These are phyloP conservation scores for Drosophila persimilis DNA, from an alignment of 1,140 invertebrate genomes.

Conservation along the genomic window DNA sequence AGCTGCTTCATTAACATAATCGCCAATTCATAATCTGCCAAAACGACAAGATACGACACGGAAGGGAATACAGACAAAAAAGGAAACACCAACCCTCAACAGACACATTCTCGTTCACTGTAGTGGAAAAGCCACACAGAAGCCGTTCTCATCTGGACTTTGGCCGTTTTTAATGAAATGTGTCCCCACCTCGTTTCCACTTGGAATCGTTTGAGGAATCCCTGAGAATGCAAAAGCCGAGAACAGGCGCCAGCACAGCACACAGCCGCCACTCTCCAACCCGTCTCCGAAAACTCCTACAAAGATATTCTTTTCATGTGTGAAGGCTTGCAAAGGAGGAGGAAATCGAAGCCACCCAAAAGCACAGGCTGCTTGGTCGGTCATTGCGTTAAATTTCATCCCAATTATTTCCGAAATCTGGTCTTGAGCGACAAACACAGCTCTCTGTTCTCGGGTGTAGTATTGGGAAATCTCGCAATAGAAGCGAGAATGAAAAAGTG, in stretches of 20 bases:
- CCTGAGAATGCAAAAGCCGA: not conserved
- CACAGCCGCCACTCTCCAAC: not conserved
- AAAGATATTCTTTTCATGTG: not conserved
- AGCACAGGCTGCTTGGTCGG: slow-evolving; percentile 16
- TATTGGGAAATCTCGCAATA: not conserved
- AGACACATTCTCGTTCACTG: not conserved
- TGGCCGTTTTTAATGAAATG: slow-evolving; percentile 29
- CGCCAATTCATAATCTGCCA: slow-evolving; percentile 75
- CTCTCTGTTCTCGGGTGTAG: not conserved
- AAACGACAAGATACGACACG: too few species aligned
- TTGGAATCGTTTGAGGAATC: not conserved
- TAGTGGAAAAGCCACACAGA: not conserved
- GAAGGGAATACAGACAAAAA: slow-evolving; percentile 24
- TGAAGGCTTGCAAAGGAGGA: not conserved
- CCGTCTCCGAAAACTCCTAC: not conserved
- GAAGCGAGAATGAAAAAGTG: too few species aligned
- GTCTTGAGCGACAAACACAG: slow-evolving; percentile 1
- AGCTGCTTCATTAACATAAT: slow-evolving; percentile 70
- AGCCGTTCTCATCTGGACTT: not conserved
- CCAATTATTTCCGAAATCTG: slow-evolving; percentile 49
- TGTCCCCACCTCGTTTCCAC: slow-evolving; percentile 2
- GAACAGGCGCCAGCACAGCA: slow-evolving; percentile 3
- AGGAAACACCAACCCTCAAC: slow-evolving; percentile 6
- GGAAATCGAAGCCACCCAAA: slow-evolving; percentile 36
- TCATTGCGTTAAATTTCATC: slow-evolving; percentile 47